A percentile compares a stretch with the other conserved stretches of the same genome.
Evolutionary conservation across 2,888 invertebrate genomes (phyloP).

Genomic region (Marasmarcha lunaedactyla): DNA sequence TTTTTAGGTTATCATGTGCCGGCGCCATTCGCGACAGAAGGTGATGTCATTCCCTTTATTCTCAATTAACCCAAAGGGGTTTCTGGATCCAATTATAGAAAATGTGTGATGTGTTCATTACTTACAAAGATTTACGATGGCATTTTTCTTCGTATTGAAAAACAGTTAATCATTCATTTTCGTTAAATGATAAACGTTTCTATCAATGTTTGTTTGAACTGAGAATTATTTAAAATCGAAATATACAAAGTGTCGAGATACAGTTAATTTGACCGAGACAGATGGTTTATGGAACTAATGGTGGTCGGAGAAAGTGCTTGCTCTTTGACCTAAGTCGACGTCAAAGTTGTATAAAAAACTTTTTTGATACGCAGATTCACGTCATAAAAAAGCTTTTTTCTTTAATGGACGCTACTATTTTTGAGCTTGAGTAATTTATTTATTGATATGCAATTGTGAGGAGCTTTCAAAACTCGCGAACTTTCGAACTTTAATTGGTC

Average conservation of each 20-base stretch:
- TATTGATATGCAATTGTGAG: too few species aligned
- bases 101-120: conserved; percentile 14
- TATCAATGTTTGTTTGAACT: neutral
- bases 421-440: conserved; percentile 24
- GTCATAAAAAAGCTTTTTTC: conserved; percentile 1
- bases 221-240: neutral
- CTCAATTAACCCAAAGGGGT: conserved; percentile 45
- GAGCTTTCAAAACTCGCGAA: too few species aligned
- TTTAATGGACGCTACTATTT: conserved; percentile 31
- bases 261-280: conserved; percentile 50
- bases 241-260: conserved; percentile 20
- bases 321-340: conserved; percentile 40
- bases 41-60: conserved; percentile 58
- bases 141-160: conserved; percentile 3
- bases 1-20: conserved; percentile 60
- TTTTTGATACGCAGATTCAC: neutral
- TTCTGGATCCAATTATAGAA: conserved; percentile 29
- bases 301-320: conserved; percentile 46
- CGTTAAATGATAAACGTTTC: neutral
- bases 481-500: conserved; percentile 11
- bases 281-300: conserved; percentile 48
- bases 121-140: conserved; percentile 11
- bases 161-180: conserved; percentile 7
- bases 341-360: neutral
- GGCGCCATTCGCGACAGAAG: conserved; percentile 52